Evolutionary conservation across 1,140 invertebrate genomes (phyloP).

Genomic region (Lepidurus packardi): DNA sequence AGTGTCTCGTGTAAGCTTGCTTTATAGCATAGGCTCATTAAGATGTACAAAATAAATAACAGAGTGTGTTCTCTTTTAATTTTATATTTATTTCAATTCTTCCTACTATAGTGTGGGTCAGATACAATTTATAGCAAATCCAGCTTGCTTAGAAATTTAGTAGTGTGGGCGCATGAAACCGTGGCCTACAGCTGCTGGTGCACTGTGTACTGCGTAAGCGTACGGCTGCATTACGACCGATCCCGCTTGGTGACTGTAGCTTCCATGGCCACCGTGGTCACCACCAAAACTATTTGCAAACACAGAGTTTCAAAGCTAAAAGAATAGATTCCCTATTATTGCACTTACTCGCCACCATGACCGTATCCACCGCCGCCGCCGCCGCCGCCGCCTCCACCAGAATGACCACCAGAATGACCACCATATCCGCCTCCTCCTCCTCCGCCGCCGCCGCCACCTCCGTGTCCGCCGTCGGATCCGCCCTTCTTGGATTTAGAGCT

Average conservation of each 20-base stretch:
- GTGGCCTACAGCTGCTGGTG: background rate
- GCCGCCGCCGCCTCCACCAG: too few relatives aligned
- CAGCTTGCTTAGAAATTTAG: slow-evolving; percentile 11
- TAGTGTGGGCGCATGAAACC: background rate
- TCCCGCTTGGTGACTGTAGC: slow-evolving; percentile 3
- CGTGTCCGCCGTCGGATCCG: background rate
- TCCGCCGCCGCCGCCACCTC: background rate
- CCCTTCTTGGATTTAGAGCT: slow-evolving; percentile 15
- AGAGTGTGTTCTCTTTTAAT: background rate
- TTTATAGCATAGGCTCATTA: background rate
- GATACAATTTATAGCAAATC: background rate
- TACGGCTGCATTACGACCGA: slow-evolving; percentile 5
- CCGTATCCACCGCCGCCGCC: too few relatives aligned
- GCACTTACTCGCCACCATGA: too few relatives aligned
- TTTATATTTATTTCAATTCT: background rate
- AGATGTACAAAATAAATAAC: background rate
- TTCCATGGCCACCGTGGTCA: background rate
- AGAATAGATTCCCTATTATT: too few relatives aligned
- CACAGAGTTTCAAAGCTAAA: too few relatives aligned
- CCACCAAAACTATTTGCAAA: too few relatives aligned
- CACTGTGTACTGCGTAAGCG: background rate
- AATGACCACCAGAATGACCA: too few relatives aligned
- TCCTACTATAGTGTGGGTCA: background rate
- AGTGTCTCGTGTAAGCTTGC: background rate
- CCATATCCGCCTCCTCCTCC: background rate